Evolutionary conservation across 53 echinoderm and acorn worm species (phyloP), one percentile per base, ranked within the genome.

Genomic region (Temnopleurus reevesii): DNA sequence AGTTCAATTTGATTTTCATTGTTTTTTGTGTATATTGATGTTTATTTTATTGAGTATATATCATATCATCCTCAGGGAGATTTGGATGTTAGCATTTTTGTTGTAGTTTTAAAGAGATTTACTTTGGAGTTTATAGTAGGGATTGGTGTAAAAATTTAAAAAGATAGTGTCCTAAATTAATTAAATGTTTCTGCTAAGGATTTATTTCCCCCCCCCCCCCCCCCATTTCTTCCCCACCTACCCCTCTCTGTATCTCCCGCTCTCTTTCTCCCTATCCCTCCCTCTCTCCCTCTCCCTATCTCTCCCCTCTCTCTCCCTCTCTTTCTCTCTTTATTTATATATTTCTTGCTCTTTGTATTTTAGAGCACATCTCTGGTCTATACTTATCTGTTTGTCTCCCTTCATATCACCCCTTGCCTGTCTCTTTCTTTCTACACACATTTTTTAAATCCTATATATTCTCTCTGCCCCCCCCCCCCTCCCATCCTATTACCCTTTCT

Each of bases 31-130:
- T 71, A 41, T 71, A 41, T 41, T 0, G 19, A 18, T 19, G 41
- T 71, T 43, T 2, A 5, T 38, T 58, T 41, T 41, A 71, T 38
- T 36, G 41, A 71, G 71, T 71, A 18, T 71, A 41, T 27, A 38
- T 8, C 21, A n/a, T n/a, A n/a, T n/a, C n/a, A n/a, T 71, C 36
- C 71, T 71, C 71, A 71, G 71, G 71, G 71, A 71, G n/a, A 71
- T 41, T 43, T 71, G 21, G 41, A 41, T 43, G 38, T 71, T 36
- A 4, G 41, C 41, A 36, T 5, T 31, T 31, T 64, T 64, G 30
- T 43, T 36, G 8, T 19, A 5, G 36, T 41, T 41, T 41, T n/a
- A n/a, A n/a, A n/a, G n/a, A n/a, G n/a, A n/a, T n/a, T n/a, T n/a
- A n/a, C n/a, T n/a, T n/a, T n/a, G n/a, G n/a, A n/a, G n/a, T n/a